These are phyloP conservation scores for Hoplodrina blanda DNA, from an alignment of 2,888 invertebrate genomes.

Conservation along the genomic window DNA sequence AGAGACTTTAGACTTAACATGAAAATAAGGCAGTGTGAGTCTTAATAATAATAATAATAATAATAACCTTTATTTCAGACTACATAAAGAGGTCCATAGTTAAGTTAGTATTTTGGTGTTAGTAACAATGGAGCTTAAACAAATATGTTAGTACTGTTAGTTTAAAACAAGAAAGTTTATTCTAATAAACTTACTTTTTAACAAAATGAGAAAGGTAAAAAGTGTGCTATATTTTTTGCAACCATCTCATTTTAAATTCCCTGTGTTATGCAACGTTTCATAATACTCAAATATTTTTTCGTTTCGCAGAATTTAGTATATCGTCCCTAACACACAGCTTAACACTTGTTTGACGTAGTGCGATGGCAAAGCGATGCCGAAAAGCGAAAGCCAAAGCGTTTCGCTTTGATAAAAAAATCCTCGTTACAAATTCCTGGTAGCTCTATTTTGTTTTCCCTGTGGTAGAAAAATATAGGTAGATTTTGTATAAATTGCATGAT, in stretches of 20 bases:
- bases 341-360: not conserved
- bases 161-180: not conserved
- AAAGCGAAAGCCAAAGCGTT: not conserved
- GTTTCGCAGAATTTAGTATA: slow-evolving; percentile 3
- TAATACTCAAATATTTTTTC: not conserved
- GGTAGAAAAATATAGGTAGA: not conserved
- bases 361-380: no score
- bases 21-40: not conserved
- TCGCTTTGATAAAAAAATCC: slow-evolving; percentile 28
- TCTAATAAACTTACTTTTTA: not conserved
- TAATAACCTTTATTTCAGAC: no score
- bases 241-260: slow-evolving; percentile 3
- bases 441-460: not conserved
- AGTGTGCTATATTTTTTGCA: not conserved
- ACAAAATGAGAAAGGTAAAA: not conserved
- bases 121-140: no score
- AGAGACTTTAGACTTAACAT: no score
- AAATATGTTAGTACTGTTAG: no score
- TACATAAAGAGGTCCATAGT: no score
- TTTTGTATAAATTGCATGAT: slow-evolving; percentile 6
- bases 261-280: slow-evolving; percentile 15
- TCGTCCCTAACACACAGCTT: slow-evolving; percentile 18
- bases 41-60: no score
- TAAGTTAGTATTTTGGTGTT: no score
- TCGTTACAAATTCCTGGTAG: not conserved